Evolutionary conservation across 1,140 invertebrate genomes (phyloP).

Genomic region (Panagrolaimus sp.): DNA sequence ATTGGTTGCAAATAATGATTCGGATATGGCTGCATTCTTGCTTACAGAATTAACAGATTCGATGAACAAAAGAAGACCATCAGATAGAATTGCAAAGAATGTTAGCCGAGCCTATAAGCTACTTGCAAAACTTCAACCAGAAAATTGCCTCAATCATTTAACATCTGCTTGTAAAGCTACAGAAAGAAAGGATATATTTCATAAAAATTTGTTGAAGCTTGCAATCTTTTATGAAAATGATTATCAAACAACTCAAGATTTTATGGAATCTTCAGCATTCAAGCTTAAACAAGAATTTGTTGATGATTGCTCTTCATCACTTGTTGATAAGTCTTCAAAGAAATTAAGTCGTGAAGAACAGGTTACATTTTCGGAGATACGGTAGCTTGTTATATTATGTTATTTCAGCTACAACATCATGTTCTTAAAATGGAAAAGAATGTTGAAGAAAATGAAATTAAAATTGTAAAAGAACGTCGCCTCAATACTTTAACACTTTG

Average conservation of each 20-base stretch:
- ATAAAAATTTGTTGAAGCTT: neutral
- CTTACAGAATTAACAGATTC: neutral
- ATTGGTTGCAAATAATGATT: neutral
- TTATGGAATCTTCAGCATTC: neutral
- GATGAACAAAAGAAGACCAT: neutral
- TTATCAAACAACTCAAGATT: neutral
- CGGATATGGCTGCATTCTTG: neutral
- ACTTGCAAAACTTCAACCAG: neutral
- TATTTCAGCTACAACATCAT: neutral
- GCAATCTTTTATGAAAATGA: neutral
- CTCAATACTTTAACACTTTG: neutral
- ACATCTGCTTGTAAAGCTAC: neutral
- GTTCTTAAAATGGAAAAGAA: neutral
- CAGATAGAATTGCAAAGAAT: neutral
- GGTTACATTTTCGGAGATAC: no score
- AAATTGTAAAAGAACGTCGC: neutral
- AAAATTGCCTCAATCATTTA: neutral
- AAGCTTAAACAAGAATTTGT: slow-evolving; percentile 1
- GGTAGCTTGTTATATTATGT: no score
- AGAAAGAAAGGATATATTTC: neutral
- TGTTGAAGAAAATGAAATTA: neutral
- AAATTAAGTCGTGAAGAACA: neutral
- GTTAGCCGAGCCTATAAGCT: neutral
- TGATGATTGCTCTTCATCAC: neutral
- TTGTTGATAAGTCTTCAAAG: neutral